Base-by-base conservation (phyloP, 2,797 vertebrate species). In the Lagothrix lagotricha region DNA sequence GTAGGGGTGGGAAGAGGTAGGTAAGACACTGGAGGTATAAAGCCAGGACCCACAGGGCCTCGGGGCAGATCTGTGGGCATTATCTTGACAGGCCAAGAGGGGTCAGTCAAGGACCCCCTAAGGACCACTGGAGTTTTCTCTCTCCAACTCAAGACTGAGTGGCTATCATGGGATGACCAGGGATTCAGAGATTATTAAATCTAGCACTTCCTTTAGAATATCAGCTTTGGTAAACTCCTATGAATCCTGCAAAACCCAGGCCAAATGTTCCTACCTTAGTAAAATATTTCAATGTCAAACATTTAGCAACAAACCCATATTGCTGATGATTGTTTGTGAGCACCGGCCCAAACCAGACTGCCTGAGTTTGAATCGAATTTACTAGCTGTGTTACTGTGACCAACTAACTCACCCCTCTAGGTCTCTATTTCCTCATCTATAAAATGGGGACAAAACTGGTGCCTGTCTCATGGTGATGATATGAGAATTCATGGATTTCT, bases 191-290 rank as follows among this genome's bases (percentile, higher is more conserved):
- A n/a, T 46, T 28, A 13, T 44, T 87, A 50, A 50, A 76, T 24
- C 54, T 67, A 83, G 70, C 7, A 12, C 28, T 77, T 64, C 11
- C 46, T 44, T 88, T 76, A 30, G 44, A 81, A 52, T 11, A 61
- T 80, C 22, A 73, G 4, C 46, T 96, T 58, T 57, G 30, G 77
- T 15, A 88, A 97, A 75, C n/a, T 19, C 73, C 72, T 86, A 48
- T 33, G 80, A 76, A 90, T 22, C 44, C 94, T 44, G 46, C 36
- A 95, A 93, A 97, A 33, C 64, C 48, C 85, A 76, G 73, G 50
- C 33, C 64, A 75, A 77, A 87, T 19, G n/a, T 22, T 80, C 19
- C 4, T 61, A 48, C 14, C 50, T 44, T 4, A 1, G 73, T 54
- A 54, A 54, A 54, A 54, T 26, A 54, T 26, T 26, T 17, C 26